A percentile compares a stretch with the other conserved stretches of the same genome.
phyloP scores from a whole-genome alignment of 1,140 invertebrate species.

The Ectropis grisescens region DNA sequence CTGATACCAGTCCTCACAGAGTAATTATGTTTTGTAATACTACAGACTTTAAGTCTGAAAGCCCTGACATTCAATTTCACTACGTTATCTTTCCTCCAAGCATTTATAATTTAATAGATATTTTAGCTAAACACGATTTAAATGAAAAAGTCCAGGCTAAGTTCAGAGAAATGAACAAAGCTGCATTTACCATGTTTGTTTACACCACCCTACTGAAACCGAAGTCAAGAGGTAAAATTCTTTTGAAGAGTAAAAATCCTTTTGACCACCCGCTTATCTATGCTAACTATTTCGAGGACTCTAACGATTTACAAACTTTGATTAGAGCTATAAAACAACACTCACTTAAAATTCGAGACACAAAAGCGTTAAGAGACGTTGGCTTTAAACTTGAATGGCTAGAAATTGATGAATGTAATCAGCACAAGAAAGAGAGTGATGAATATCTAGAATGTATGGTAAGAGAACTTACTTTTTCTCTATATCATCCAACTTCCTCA shows the following conservation, averaged over 20 bases:
- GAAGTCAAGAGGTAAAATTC: background rate
- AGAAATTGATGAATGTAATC: conserved; percentile 46
- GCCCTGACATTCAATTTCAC: conserved; percentile 34
- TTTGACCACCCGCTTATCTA: background rate
- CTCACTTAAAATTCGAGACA: conserved; percentile 59
- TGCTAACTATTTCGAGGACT: conserved; percentile 51
- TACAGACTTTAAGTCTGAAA: conserved; percentile 15
- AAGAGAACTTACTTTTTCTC: conserved; percentile 53
- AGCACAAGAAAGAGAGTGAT: conserved; percentile 46
- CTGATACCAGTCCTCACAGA: conserved; percentile 19
- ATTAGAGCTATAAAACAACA: conserved; percentile 68
- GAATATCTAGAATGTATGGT: conserved; percentile 69
- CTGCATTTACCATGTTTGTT: no score
- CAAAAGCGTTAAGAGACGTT: conserved; percentile 51
- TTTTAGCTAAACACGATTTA: no score
- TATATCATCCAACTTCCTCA: conserved; percentile 77
- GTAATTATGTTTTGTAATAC: conserved; percentile 31
- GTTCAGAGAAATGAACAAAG: no score
- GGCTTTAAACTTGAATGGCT: conserved; percentile 43
- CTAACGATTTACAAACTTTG: conserved; percentile 67
- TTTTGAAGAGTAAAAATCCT: background rate
- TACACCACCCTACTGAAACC: conserved; percentile 53
- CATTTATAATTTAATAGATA: no score
- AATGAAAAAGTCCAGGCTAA: no score
- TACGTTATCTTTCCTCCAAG: conserved; percentile 42